Evolutionary conservation across 1,140 invertebrate genomes (phyloP).

Genomic region (Battus philenor): DNA sequence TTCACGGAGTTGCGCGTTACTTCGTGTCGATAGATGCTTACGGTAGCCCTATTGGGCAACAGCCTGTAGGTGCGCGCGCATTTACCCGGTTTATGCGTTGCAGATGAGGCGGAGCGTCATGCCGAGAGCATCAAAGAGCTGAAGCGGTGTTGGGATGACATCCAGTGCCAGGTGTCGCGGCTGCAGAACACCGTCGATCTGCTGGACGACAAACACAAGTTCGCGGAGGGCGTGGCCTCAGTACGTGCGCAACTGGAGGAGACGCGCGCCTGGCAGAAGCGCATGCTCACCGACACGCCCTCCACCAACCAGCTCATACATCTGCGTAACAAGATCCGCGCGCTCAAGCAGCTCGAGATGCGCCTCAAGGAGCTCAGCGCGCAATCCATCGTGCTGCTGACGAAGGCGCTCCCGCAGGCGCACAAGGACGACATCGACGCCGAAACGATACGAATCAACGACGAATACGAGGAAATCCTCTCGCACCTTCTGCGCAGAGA

Average conservation of each 20-base stretch:
- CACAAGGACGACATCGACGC: slow-evolving; percentile 51
- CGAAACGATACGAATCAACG: slow-evolving; percentile 44
- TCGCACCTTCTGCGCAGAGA: slow-evolving; percentile 32
- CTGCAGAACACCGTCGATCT: slow-evolving; percentile 55
- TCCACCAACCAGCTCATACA: slow-evolving; percentile 60
- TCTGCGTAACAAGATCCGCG: slow-evolving; percentile 46
- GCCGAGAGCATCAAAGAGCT: slow-evolving; percentile 48
- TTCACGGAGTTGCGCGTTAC: too few relatives aligned
- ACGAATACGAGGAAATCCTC: slow-evolving; percentile 40
- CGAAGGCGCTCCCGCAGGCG: slow-evolving; percentile 41
- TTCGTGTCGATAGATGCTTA: too few relatives aligned
- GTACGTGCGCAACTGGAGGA: slow-evolving; percentile 48
- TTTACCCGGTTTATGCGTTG: neutral
- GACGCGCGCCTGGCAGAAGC: slow-evolving; percentile 48
- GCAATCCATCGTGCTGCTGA: slow-evolving; percentile 49
- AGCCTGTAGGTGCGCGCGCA: too few relatives aligned
- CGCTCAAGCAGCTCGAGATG: slow-evolving; percentile 54
- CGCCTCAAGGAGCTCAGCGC: slow-evolving; percentile 53
- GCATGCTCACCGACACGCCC: slow-evolving; percentile 39
- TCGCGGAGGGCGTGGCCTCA: slow-evolving; percentile 38
- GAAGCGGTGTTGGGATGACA: slow-evolving; percentile 45
- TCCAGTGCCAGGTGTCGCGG: slow-evolving; percentile 41
- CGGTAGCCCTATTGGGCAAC: too few relatives aligned
- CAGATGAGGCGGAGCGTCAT: slow-evolving; percentile 54
- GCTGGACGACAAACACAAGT: slow-evolving; percentile 54